A percentile compares a stretch with the other conserved stretches of the same genome.
Evolutionary conservation across 1,140 invertebrate species (phyloP).

Genomic region (Melipona quadrifasciata): DNA sequence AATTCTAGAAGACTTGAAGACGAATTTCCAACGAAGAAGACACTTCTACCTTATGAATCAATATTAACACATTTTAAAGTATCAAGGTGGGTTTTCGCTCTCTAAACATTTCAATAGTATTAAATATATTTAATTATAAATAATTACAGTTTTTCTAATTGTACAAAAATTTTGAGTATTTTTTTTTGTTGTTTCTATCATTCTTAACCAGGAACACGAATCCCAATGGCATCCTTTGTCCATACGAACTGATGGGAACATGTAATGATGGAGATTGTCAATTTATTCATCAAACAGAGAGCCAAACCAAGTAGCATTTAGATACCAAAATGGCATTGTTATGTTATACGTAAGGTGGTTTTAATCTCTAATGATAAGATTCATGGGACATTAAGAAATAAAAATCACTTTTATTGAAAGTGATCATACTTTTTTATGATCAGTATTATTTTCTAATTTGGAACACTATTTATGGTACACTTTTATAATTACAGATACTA

Average conservation of each 20-base stretch:
- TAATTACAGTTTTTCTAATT: neutral
- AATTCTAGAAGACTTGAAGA: neutral
- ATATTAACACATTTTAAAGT: slow-evolving; percentile 72
- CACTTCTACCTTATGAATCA: slow-evolving; percentile 72
- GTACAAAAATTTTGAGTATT: slow-evolving; percentile 61
- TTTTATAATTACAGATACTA: slow-evolving; percentile 65
- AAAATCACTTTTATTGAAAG: slow-evolving; percentile 33
- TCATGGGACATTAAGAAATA: slow-evolving; percentile 27
- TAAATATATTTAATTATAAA: neutral
- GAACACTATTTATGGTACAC: neutral
- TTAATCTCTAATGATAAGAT: slow-evolving; percentile 68
- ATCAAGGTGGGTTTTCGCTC: slow-evolving; percentile 73
- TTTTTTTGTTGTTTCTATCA: slow-evolving; percentile 71
- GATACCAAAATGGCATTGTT: slow-evolving; percentile 64
- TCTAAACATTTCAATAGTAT: slow-evolving; percentile 5
- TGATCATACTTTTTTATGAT: slow-evolving; percentile 8
- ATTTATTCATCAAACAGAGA: slow-evolving; percentile 74
- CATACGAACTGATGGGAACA: slow-evolving; percentile 79
- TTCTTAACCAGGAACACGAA: slow-evolving; percentile 72
- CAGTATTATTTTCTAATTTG: neutral
- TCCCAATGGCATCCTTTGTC: slow-evolving; percentile 78
- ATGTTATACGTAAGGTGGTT: slow-evolving; percentile 79
- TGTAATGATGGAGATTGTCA: slow-evolving; percentile 79
- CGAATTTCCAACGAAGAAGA: slow-evolving; percentile 5
- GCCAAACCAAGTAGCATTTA: slow-evolving; percentile 67